These are phyloP conservation scores for Lagorchestes hirsutus DNA, from an alignment of 2,797 vertebrate species.

Conservation along the genomic window DNA sequence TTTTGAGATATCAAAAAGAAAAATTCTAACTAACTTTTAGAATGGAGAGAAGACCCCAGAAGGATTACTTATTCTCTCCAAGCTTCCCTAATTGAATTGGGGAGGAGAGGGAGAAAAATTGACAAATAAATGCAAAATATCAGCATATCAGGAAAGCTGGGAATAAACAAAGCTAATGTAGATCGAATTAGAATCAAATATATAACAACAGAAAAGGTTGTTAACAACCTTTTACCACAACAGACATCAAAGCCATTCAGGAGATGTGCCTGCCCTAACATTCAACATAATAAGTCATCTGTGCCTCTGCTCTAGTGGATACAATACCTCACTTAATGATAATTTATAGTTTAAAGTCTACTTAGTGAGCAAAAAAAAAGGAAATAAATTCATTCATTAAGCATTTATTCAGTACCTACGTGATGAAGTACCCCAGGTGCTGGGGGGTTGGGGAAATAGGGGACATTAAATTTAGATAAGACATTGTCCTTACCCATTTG, in stretches of 20 bases:
- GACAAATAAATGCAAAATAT: background rate
- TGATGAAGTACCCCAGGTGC: background rate
- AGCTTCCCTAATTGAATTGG: background rate
- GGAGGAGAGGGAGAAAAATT: background rate
- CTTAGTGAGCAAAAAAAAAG: background rate
- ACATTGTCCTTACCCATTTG: background rate
- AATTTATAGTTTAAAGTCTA: background rate
- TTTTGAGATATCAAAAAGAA: background rate
- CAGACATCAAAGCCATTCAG: background rate
- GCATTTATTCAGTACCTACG: background rate
- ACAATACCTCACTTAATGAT: background rate
- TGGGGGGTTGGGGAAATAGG: background rate
- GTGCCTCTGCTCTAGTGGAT: background rate
- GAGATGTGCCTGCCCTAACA: background rate
- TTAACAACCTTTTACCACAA: background rate
- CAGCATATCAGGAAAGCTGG: background rate
- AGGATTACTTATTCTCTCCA: slow-evolving; percentile 6
- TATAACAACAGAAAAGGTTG: background rate
- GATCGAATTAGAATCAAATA: background rate
- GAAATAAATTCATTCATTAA: background rate
- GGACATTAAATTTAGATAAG: background rate
- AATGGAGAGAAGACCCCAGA: slow-evolving; percentile 12
- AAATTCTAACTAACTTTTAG: slow-evolving; percentile 30
- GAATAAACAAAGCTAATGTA: background rate
- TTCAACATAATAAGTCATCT: background rate